A percentile compares a stretch with the other conserved stretches of the same genome.
Conservation (phyloP, 2,888 invertebrate species). For the Camptogramma bilineatum region DNA sequence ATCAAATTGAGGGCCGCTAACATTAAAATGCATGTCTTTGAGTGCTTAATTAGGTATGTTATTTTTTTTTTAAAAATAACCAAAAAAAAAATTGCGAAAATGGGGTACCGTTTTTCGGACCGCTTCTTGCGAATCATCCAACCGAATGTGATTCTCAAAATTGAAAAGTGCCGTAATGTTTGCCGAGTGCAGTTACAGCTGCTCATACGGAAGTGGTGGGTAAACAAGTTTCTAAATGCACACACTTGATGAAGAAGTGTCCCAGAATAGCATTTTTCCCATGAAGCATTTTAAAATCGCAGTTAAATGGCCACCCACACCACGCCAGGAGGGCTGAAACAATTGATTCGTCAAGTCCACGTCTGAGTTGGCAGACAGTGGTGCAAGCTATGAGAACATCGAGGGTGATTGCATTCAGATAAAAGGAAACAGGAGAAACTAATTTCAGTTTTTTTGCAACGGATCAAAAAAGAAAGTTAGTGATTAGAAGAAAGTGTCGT, state of each 20-base stretch:
- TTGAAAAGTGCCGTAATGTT: constrained; percentile 20
- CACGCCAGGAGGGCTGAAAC: constrained; percentile 55
- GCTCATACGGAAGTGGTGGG: constrained; percentile 36
- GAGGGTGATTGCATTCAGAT: not conserved
- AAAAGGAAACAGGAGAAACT: not conserved
- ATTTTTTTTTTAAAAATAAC: no score
- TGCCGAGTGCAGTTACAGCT: constrained; percentile 9
- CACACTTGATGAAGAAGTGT: constrained; percentile 35
- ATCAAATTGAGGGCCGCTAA: no score
- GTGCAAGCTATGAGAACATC: constrained; percentile 34
- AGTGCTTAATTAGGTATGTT: no score
- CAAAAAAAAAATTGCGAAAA: no score
- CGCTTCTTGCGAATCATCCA: no score
- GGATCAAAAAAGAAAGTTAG: not conserved
- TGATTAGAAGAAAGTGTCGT: not conserved
- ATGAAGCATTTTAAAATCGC: constrained; percentile 35
- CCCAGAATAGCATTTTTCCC: constrained; percentile 40
- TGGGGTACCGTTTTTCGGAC: no score
- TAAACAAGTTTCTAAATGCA: constrained; percentile 32
- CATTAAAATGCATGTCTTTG: no score
- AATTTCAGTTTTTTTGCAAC: not conserved
- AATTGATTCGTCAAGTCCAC: constrained; percentile 69
- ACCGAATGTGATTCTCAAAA: constrained; percentile 7
- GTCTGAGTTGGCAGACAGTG: constrained; percentile 48
- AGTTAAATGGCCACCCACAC: constrained; percentile 42